phyloP scores from a whole-genome alignment of 2,113 vertebrate species.

The Strigops habroptila region DNA sequence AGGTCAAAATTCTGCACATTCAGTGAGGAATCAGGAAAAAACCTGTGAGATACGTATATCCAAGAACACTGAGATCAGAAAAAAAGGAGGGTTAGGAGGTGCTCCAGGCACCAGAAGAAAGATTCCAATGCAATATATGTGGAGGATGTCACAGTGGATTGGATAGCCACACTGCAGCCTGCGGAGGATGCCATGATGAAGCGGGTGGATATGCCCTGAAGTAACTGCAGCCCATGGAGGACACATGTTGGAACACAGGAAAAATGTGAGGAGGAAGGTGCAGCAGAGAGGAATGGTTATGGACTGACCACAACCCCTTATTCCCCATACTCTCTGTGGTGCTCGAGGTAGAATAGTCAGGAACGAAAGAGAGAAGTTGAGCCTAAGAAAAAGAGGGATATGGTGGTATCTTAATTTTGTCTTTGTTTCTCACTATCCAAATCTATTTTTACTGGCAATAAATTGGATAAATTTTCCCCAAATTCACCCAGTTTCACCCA shows the following conservation, averaged over 20 bases:
- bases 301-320: accelerated
- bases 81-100: not conserved
- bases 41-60: not conserved
- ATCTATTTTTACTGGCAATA: not conserved
- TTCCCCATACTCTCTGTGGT: not conserved
- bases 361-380: not conserved
- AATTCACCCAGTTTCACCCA: not conserved
- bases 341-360: accelerated
- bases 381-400: not conserved
- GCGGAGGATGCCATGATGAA: not conserved
- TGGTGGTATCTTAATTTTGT: not conserved
- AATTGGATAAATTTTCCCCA: not conserved
- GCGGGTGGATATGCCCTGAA: not conserved
- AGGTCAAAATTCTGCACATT: not conserved
- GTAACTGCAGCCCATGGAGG: not conserved
- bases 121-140: not conserved
- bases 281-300: not conserved
- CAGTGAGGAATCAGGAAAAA: not conserved
- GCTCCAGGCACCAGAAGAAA: not conserved
- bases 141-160: not conserved
- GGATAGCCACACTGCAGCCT: not conserved
- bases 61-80: accelerated
- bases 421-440: not conserved
- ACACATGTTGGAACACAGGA: not conserved
- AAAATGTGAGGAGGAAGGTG: not conserved